Conservation (phyloP, 2,797 vertebrate species). For the Tapirus indicus region DNA sequence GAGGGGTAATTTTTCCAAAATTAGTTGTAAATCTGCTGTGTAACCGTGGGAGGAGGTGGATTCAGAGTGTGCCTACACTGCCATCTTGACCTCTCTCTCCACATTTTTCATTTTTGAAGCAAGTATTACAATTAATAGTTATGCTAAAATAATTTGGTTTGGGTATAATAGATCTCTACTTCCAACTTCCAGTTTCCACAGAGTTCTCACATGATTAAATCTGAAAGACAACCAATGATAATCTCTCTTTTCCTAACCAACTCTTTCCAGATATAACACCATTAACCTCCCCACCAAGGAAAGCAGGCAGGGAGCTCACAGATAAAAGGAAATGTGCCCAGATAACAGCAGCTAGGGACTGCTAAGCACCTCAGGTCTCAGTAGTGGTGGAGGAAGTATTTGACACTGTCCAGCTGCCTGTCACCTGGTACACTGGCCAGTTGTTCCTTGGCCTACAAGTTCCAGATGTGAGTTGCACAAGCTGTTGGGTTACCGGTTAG, state of each 20-base stretch:
- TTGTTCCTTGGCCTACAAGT: not conserved
- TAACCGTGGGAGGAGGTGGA: no score
- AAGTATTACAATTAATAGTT: not conserved
- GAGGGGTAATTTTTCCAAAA: no score
- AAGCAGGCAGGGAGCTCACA: not conserved
- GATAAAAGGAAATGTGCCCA: not conserved
- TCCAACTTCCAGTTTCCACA: constrained; percentile 2
- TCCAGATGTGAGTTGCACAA: not conserved
- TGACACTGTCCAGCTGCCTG: not conserved
- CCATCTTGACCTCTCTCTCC: not conserved
- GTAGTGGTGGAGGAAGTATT: not conserved
- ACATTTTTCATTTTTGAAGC: not conserved
- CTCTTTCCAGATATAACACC: not conserved
- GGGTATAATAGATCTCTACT: not conserved
- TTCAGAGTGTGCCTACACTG: no score
- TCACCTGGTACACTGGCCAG: not conserved
- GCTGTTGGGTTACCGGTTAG: not conserved
- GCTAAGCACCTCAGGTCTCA: not conserved
- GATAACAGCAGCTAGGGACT: not conserved
- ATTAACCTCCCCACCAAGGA: not conserved
- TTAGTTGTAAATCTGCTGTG: no score
- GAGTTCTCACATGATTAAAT: not conserved
- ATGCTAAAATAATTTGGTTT: not conserved
- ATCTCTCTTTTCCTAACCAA: not conserved
- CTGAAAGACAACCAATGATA: not conserved